Evolutionary conservation across 2,888 invertebrate genomes (phyloP).

Genomic region (Limulus polyphemus): DNA sequence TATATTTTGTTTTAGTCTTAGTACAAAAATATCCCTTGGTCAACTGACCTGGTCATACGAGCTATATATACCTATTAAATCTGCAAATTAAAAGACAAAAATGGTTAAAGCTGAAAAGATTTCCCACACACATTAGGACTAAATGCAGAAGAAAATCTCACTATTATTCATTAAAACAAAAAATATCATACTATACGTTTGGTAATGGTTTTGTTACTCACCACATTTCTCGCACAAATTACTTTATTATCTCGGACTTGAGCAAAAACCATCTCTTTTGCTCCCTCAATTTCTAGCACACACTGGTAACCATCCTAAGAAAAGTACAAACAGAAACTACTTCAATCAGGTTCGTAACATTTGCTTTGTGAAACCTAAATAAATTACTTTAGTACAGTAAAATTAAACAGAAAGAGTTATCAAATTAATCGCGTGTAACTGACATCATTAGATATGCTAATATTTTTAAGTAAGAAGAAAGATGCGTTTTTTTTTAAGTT

Average conservation of each 20-base stretch:
- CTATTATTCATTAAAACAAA: background rate
- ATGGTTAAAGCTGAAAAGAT: no score
- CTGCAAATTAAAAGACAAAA: no score
- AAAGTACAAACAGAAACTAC: background rate
- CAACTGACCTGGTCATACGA: no score
- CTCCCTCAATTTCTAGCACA: slow-evolving; percentile 76
- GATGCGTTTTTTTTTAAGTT: no score
- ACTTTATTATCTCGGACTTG: slow-evolving; percentile 61
- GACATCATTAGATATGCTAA: no score
- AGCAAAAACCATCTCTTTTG: slow-evolving; percentile 76
- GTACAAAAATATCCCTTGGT: no score
- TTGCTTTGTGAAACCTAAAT: background rate
- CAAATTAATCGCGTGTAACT: background rate
- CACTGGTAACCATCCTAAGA: slow-evolving; percentile 76
- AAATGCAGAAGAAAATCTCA: no score
- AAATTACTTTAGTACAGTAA: slow-evolving; percentile 1
- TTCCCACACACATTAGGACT: no score
- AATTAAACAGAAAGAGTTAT: background rate
- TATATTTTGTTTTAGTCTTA: no score
- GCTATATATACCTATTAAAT: no score
- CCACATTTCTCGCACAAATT: slow-evolving; percentile 80
- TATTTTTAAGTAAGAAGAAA: no score
- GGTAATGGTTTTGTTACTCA: slow-evolving; percentile 34
- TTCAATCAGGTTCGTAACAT: background rate
- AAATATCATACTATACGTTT: background rate